Evolutionary conservation across 2,797 vertebrate species (phyloP).

Genomic region (Spondyliosoma cantharus): DNA sequence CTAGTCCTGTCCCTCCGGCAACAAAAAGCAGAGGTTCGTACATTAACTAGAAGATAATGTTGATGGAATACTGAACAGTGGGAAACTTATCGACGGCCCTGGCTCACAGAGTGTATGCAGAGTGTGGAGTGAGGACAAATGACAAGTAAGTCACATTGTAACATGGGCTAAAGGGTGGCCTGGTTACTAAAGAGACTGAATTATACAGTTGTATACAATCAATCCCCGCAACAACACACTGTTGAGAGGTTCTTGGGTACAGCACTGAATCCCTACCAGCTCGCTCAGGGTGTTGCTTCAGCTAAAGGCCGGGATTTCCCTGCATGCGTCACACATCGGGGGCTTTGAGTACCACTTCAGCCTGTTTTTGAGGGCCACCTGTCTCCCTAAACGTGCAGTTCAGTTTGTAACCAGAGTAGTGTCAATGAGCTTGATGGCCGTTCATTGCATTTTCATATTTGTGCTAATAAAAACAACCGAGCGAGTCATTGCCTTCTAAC

Average conservation of each 20-base stretch:
- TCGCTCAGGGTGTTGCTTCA: conserved; percentile 8
- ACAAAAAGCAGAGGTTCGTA: conserved; percentile 69
- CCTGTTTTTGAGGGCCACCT: not conserved
- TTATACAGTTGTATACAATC: conserved; percentile 34
- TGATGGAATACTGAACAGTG: conserved; percentile 63
- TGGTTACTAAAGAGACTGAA: conserved; percentile 53
- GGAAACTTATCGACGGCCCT: conserved; percentile 64
- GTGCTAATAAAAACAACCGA: conserved; percentile 24
- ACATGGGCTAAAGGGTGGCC: conserved; percentile 36
- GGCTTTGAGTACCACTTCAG: conserved; percentile 2
- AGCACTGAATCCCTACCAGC: not conserved
- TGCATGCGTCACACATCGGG: conserved; percentile 21
- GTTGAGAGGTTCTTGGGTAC: conserved; percentile 24
- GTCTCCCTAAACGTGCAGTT: not conserved
- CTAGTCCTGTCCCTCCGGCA: conserved; percentile 73
- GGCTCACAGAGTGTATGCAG: conserved; percentile 12
- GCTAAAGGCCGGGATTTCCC: conserved; percentile 3
- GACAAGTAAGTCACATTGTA: conserved; percentile 59
- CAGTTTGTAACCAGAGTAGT: conserved; percentile 24
- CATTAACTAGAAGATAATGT: conserved; percentile 75
- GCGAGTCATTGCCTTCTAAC: conserved; percentile 16
- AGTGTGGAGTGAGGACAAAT: conserved; percentile 45
- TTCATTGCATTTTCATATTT: conserved; percentile 24
- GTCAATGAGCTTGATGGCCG: conserved; percentile 4
- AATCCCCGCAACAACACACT: conserved; percentile 34